Conservation (phyloP, 2,797 vertebrate species). For the Ctenochaetus hawaiiensis region DNA sequence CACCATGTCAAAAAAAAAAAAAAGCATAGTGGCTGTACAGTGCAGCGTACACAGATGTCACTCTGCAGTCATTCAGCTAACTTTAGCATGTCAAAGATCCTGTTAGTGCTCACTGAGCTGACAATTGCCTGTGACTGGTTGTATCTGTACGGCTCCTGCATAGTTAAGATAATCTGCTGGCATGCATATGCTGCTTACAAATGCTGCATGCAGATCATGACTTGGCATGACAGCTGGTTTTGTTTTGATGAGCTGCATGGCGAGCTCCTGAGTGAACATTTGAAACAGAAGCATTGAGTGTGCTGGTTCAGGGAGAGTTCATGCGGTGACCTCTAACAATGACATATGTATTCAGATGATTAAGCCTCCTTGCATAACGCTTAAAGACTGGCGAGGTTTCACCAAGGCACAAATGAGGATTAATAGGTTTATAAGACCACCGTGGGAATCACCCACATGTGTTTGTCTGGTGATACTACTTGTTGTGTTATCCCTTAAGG, state of each 20-base stretch:
- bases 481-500: neutral
- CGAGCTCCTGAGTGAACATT: slow-evolving; percentile 42
- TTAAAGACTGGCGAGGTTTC: slow-evolving; percentile 17
- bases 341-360: slow-evolving; percentile 42
- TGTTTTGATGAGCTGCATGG: slow-evolving; percentile 41
- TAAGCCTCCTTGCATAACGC: slow-evolving; percentile 47
- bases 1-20: neutral
- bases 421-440: slow-evolving; percentile 21
- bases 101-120: neutral
- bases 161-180: slow-evolving; percentile 22
- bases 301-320: slow-evolving; percentile 38
- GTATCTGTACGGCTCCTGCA: neutral
- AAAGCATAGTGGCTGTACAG: neutral
- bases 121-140: neutral
- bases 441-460: neutral
- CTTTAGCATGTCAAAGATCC: slow-evolving; percentile 13
- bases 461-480: slow-evolving; percentile 1
- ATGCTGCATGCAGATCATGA: slow-evolving; percentile 43
- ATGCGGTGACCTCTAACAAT: slow-evolving; percentile 51
- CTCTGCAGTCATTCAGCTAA: neutral
- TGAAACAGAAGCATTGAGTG: slow-evolving; percentile 36
- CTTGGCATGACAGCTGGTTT: slow-evolving; percentile 51
- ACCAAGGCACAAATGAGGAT: slow-evolving; percentile 14
- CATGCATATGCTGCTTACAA: slow-evolving; percentile 35
- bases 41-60: neutral